phyloP scores from a whole-genome alignment of 2,797 vertebrate species.

The Acanthurus leucopareius region DNA sequence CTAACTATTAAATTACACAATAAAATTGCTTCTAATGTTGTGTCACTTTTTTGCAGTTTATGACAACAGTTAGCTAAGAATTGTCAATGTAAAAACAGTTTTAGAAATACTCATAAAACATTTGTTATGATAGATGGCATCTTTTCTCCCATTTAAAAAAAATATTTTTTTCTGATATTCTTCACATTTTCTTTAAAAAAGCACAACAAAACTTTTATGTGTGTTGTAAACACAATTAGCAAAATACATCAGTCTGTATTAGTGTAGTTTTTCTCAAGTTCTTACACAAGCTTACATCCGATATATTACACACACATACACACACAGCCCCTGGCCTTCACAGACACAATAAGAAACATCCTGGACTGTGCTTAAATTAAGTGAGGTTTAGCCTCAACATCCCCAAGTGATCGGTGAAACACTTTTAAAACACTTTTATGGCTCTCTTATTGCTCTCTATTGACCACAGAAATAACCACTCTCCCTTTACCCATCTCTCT shows the following conservation, averaged over 20 bases:
- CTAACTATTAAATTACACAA: slow-evolving; percentile 25
- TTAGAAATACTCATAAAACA: no score
- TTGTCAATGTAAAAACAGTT: not conserved
- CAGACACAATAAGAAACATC: not conserved
- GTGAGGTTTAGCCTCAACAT: slow-evolving; percentile 8
- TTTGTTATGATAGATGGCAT: no score
- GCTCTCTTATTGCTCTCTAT: slow-evolving; percentile 23
- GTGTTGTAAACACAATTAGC: no score
- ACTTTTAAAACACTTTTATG: slow-evolving; percentile 35
- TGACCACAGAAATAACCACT: slow-evolving; percentile 19
- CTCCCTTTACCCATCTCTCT: not conserved
- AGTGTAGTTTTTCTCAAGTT: no score
- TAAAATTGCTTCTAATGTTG: slow-evolving; percentile 6
- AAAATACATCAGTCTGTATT: no score
- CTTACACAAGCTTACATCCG: no score
- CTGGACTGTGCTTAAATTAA: slow-evolving; percentile 21
- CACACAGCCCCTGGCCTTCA: not conserved
- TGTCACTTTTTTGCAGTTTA: not conserved
- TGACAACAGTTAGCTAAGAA: not conserved
- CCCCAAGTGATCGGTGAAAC: slow-evolving; percentile 33
- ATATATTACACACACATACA: not conserved
- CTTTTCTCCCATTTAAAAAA: no score
- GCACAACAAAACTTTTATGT: no score
- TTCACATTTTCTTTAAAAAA: no score
- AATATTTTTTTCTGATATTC: no score